phyloP scores from a whole-genome alignment of 1,140 invertebrate genomes.

The Caenorhabditis latens region DNA sequence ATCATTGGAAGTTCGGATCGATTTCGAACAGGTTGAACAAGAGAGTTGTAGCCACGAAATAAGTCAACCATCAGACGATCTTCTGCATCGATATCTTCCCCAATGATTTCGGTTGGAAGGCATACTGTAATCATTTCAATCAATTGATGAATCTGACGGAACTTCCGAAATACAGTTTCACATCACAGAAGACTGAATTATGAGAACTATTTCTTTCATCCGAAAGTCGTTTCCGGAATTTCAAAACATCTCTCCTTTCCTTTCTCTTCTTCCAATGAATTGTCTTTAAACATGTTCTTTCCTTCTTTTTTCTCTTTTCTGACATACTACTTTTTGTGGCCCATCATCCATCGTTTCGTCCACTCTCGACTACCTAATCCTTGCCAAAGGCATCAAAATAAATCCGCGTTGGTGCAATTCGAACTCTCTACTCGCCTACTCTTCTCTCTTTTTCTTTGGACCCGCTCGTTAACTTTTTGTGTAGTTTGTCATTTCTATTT shows the following conservation, averaged over 20 bases:
- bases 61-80: slow-evolving; percentile 63
- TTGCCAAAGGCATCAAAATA: slow-evolving; percentile 46
- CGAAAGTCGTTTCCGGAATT: too few relatives aligned
- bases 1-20: slow-evolving; percentile 62
- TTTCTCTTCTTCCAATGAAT: background rate
- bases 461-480: slow-evolving; percentile 21
- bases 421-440: background rate
- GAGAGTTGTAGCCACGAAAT: slow-evolving; percentile 64
- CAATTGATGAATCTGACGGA: too few relatives aligned
- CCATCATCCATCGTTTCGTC: slow-evolving; percentile 41
- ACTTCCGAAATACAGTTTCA: too few relatives aligned
- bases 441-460: background rate
- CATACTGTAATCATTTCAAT: background rate
- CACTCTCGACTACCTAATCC: slow-evolving; percentile 45
- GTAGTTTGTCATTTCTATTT: background rate
- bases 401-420: slow-evolving; percentile 44
- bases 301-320: slow-evolving; percentile 36
- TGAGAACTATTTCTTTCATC: too few relatives aligned
- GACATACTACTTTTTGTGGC: slow-evolving; percentile 52
- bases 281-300: slow-evolving; percentile 30
- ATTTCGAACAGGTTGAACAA: slow-evolving; percentile 63
- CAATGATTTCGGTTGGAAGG: background rate
- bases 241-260: too few relatives aligned
- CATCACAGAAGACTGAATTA: too few relatives aligned
- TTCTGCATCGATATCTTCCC: slow-evolving; percentile 57